Base-by-base conservation (phyloP, 2,888 invertebrate genomes). In the Pseudoips prasinana region DNA sequence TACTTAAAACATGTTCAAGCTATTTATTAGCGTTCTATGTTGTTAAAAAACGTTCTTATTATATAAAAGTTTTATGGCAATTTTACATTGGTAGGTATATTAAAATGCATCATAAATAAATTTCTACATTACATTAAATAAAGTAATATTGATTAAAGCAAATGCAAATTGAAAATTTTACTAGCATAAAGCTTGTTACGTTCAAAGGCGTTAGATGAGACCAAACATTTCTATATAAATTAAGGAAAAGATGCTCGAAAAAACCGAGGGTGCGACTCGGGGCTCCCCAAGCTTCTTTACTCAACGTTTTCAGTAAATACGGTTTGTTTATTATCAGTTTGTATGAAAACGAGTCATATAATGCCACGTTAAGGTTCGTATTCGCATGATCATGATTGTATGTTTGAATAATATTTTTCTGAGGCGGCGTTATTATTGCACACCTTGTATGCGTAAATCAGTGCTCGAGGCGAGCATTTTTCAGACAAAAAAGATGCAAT, bases 401-500 rank as follows among this genome's bases (percentile, higher is more conserved):
- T 64, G 60, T 69, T 66, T 66, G 66, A 68, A 75, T 73, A 79
- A 80, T 78, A 81, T 85, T 85, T 86, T 82, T 78, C 67, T 77
- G 70, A 76, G 77, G 63, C 74, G 64, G 73, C 77, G 64, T 85
- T 86, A 89, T 89, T 88, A 85, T 83, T 86, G 85, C 84, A 86
- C 88, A 87, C 87, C 87, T 85, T 84, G 88, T 79, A 86, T 80
- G 83, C 88, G 88, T 89, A 89, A 89, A 89, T 88, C 89, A 89
- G 83, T 70, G 87, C 85, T 71, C 56, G 71, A 66, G 81, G 88
- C 82, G 66, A 73, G 64, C 70, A 80, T 81, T 87, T 84, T 83
- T 82, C 75, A 82, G 72, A 75, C 76, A 82, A 63, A 87, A 81
- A 81, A 86, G 80, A 86, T 85, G 85, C 87, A 87, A 86, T 86